Evolutionary conservation across 1,140 invertebrate genomes (phyloP).

Genomic region (Ooceraea biroi): DNA sequence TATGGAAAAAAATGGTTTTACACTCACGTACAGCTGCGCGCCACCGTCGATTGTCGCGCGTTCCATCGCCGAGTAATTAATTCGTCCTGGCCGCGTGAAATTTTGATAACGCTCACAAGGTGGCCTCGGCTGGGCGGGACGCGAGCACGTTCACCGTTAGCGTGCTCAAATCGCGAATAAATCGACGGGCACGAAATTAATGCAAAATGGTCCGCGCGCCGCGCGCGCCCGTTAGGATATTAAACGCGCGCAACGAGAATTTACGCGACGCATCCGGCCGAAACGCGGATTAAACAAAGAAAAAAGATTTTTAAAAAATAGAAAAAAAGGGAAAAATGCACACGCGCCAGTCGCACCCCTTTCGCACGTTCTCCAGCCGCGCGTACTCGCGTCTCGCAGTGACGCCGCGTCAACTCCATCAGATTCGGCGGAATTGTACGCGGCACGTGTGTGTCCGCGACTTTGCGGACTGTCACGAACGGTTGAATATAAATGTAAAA

Average conservation of each 20-base stretch:
- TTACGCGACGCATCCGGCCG: slow-evolving; percentile 40
- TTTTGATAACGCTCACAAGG: slow-evolving; percentile 56
- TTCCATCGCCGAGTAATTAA: slow-evolving; percentile 54
- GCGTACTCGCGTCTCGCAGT: slow-evolving; percentile 17
- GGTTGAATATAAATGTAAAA: slow-evolving; percentile 58
- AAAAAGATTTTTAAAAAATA: too few species aligned
- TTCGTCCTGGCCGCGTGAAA: slow-evolving; percentile 51
- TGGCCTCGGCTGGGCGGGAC: background rate
- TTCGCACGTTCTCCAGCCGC: background rate
- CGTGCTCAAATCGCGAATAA: slow-evolving; percentile 58
- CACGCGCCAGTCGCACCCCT: background rate
- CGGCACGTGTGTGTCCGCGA: slow-evolving; percentile 27
- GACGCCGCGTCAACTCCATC: background rate
- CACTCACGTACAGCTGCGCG: slow-evolving; percentile 28
- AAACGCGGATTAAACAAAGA: slow-evolving; percentile 46
- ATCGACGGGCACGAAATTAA: slow-evolving; percentile 52
- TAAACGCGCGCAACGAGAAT: slow-evolving; percentile 45
- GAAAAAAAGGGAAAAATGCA: background rate
- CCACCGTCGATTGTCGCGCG: slow-evolving; percentile 13
- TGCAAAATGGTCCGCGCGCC: slow-evolving; percentile 45
- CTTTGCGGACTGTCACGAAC: slow-evolving; percentile 54
- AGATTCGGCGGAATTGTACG: slow-evolving; percentile 31
- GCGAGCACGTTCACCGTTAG: slow-evolving; percentile 12
- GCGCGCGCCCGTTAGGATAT: slow-evolving; percentile 47
- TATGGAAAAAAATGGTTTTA: slow-evolving; percentile 43